Evolutionary conservation across 1,140 invertebrate genomes (phyloP), one percentile per base, ranked within the genome.

Genomic region (Nasonia vitripennis): DNA sequence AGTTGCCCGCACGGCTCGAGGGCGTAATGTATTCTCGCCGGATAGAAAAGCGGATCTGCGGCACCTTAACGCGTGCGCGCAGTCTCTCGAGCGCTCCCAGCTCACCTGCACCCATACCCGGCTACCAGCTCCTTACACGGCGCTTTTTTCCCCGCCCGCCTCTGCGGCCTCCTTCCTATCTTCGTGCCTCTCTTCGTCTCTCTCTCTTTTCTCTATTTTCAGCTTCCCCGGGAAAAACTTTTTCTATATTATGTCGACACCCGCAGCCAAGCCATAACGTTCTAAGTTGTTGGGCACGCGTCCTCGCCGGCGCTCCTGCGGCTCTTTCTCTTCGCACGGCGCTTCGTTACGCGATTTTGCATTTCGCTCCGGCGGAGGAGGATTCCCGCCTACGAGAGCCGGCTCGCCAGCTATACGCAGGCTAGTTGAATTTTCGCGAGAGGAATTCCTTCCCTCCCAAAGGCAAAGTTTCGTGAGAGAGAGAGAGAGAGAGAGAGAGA

Each of bases 221-320:
- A 62, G 55, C 17, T 62, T 62, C 55, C 55, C 17, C 12, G 9
- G 12, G 55, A 17, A 20, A 62, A 62, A 62, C 55, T 62, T 62
- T 62, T 62, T 62, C 55, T 62, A 62, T 62, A 62, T 62, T 62
- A 62, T 62, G 55, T 62, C 55, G 55, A 62, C 55, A 62, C 55
- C 20, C 55, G 17, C 17, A 62, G 55, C 20, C 14, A 20, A 62
- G 55, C 55, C 55, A n/a, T 62, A 62, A 62, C 55, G 55, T n/a
- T 62, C 55, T 62, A 62, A 62, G 55, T 62, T 62, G 55, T 62
- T 62, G 55, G 55, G 55, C 17, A 62, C 55, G 17, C 55, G 55
- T 20, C 20, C 20, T 20, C 20, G 17, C 55, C 37, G 4, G 37
- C 37, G 37, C 37, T 62, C 17, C 20, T 17, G 37, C 37, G 1